These are phyloP conservation scores for Charina bottae DNA, from an alignment of 2,113 vertebrate species.

Conservation along the genomic window DNA sequence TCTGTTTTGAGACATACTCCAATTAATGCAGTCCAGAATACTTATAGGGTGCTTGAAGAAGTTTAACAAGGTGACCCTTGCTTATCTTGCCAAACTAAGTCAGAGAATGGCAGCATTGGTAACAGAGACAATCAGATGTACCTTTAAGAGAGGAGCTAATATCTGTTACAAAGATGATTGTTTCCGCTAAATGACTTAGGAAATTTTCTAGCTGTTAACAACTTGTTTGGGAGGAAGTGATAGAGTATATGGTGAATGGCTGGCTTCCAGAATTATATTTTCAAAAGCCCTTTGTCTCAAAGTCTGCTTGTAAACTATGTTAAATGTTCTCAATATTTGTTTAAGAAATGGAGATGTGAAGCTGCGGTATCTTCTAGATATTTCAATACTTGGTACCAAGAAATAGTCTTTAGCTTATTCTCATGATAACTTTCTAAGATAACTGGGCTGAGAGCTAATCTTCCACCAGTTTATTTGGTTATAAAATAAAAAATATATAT, in stretches of 20 bases:
- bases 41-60: background rate
- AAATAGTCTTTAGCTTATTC: background rate
- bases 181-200: background rate
- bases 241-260: background rate
- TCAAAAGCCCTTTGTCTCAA: background rate
- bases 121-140: background rate
- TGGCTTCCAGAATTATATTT: background rate
- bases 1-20: background rate
- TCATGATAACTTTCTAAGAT: background rate
- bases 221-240: background rate
- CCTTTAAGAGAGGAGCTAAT: background rate
- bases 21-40: background rate
- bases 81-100: background rate
- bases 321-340: background rate
- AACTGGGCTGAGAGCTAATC: background rate
- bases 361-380: background rate
- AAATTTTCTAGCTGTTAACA: background rate
- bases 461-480: background rate
- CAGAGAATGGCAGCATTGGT: background rate
- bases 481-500: background rate
- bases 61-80: background rate
- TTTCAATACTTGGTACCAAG: background rate
- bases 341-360: background rate
- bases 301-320: background rate
- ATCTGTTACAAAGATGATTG: background rate